These are phyloP conservation scores for Drosophila meridionalis DNA, from an alignment of 2,888 invertebrate species.

Conservation along the genomic window DNA sequence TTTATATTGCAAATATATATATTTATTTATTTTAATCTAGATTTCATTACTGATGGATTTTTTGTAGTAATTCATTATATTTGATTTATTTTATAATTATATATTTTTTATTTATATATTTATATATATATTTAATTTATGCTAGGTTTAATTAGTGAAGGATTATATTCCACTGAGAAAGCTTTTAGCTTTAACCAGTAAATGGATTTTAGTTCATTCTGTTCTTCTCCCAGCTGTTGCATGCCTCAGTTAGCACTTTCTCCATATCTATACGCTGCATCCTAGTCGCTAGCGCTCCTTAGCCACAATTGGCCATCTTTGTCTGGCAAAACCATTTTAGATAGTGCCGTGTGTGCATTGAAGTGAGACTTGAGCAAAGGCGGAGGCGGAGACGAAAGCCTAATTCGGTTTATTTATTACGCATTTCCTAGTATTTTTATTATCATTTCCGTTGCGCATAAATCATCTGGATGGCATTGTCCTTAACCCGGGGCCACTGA, in stretches of 20 bases:
- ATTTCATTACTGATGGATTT: too few species aligned
- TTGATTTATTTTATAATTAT: neutral
- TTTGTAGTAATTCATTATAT: neutral
- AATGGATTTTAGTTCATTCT: neutral
- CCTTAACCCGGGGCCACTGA: slow-evolving; percentile 28
- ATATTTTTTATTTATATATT: too few species aligned
- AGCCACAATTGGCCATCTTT: slow-evolving; percentile 2
- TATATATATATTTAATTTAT: too few species aligned
- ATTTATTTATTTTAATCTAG: too few species aligned
- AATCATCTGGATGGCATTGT: slow-evolving; percentile 69
- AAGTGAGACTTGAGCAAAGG: slow-evolving; percentile 49
- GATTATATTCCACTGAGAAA: too few species aligned
- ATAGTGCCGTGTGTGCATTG: slow-evolving; percentile 50
- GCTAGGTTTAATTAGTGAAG: too few species aligned
- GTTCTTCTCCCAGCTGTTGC: slow-evolving; percentile 29
- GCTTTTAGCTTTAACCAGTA: neutral
- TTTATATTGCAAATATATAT: too few species aligned
- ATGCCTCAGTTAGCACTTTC: slow-evolving; percentile 8
- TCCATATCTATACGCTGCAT: neutral
- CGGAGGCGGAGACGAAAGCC: slow-evolving; percentile 46
- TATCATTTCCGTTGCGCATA: slow-evolving; percentile 77
- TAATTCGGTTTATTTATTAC: slow-evolving; percentile 77
- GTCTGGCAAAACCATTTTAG: slow-evolving; percentile 9
- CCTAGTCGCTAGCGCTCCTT: neutral
- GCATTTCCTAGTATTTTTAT: slow-evolving; percentile 79